phyloP scores from a whole-genome alignment of 2,888 invertebrate species.

The Pherbina coryleti region DNA sequence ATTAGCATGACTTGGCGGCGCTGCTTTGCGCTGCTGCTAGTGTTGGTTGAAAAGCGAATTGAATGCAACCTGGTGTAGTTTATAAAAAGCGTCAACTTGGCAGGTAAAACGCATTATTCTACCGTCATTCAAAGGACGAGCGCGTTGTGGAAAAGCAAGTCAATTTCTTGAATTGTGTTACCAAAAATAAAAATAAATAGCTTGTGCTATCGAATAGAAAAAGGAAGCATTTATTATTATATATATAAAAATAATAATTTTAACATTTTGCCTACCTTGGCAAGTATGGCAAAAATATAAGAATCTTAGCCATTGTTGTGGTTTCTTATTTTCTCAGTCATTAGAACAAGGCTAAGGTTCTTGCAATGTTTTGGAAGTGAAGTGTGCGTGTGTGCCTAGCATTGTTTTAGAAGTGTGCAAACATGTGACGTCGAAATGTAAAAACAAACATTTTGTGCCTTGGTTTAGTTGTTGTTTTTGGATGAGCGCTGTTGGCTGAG shows the following conservation, averaged over 20 bases:
- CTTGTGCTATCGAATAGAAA: not conserved
- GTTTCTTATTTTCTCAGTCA: not conserved
- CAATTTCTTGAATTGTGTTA: not conserved
- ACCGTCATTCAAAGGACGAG: constrained; percentile 54
- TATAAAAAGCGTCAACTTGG: constrained; percentile 61
- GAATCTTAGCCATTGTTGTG: not conserved
- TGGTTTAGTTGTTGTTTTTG: constrained; percentile 11
- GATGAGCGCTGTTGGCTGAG: not conserved
- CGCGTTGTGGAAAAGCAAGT: not conserved
- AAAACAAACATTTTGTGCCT: not conserved
- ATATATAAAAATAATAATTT: not conserved
- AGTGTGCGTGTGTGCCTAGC: not conserved
- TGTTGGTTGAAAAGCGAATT: not conserved
- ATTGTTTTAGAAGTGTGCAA: not conserved
- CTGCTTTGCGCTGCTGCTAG: not conserved
- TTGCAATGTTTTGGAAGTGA: not conserved
- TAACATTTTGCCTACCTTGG: not conserved
- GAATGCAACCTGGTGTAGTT: constrained; percentile 40
- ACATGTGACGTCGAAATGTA: constrained; percentile 1
- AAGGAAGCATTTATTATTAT: not conserved
- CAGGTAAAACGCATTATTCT: constrained; percentile 58
- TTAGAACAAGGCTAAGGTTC: too few species aligned
- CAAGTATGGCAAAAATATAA: too few species aligned
- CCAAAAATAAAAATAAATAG: too few species aligned
- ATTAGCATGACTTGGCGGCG: constrained; percentile 5